Base-by-base conservation (phyloP, 2,888 invertebrate species). In the Conops quadrifasciatus region DNA sequence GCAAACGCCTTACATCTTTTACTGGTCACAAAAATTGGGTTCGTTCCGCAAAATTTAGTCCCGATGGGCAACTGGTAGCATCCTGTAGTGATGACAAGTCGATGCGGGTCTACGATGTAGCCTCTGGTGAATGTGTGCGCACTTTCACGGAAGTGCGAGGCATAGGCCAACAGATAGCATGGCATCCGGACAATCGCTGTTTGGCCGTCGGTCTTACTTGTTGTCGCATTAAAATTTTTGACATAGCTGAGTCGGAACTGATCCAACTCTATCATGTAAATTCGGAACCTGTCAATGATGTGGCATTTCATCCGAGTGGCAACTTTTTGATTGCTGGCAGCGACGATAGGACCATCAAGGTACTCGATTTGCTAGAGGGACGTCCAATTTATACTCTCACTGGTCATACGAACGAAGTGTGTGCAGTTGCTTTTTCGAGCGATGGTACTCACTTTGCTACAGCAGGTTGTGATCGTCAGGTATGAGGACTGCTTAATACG, bases 21-120 rank as follows among this genome's bases (percentile, higher is more conserved):
- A 87, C 89, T 9, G 91, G 91, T 0, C 95, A 95, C 78, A 94
- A 89, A 3, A 94, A 94, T 83, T 95, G 95, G 94, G 92, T 95
- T 1, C 87, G 91, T 58, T 89, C 91, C 80, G 93, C 91, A 0
- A 90, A 91, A 74, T 95, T 93, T 86, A 94, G 94, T 45, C 89
- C 90, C 2, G 92, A 93, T 85, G 93, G 93, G 0, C 89, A 91
- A 71, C 84, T 93, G 53, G 88, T 97, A 73, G 93, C 92, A 0
- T 95, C 96, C 0, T 94, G 94, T 77, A 92, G 95, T 66, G 96
- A 97, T 86, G 97, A 97, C 81, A 93, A 92, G 81, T 91, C 93
- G 0, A 87, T 94, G 3, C 91, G 90, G 79, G 85, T 97, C 4
- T 96, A 94, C 92, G 94, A 95, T 81, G 85, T 89, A 16, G 88